Percentiles rank a stretch among this genome's conserved stretches.
phyloP scores from a whole-genome alignment of 2,797 vertebrate species.

The Echeneis naucrates region DNA sequence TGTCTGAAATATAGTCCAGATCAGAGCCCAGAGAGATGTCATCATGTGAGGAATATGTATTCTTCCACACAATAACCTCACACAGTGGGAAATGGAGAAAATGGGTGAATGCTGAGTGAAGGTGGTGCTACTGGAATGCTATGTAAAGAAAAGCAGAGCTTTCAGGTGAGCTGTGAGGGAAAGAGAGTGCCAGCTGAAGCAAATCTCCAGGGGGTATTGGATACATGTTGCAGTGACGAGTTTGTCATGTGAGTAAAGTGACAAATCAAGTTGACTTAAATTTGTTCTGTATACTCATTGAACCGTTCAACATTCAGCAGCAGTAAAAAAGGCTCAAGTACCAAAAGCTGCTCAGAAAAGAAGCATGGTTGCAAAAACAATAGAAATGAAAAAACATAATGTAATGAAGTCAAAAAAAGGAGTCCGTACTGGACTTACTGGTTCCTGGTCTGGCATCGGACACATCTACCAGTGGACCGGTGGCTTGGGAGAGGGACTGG shows the following conservation, averaged over 20 bases:
- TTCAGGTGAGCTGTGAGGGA: not conserved
- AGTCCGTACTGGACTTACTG: constrained; percentile 90
- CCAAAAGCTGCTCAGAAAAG: not conserved
- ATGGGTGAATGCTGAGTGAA: not conserved
- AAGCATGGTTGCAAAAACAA: not conserved
- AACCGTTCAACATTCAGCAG: not conserved
- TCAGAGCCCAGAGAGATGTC: not conserved
- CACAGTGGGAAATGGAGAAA: not conserved
- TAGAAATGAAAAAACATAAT: constrained; percentile 1
- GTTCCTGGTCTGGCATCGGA: constrained; percentile 98
- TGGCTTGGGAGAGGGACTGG: constrained; percentile 96
- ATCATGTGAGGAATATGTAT: too few relatives aligned
- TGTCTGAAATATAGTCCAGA: not conserved
- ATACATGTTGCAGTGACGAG: not conserved
- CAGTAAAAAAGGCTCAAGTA: not conserved
- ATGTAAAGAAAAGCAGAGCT: not conserved
- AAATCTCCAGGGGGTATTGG: not conserved
- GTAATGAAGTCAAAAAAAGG: constrained; percentile 54
- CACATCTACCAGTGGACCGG: constrained; percentile 95
- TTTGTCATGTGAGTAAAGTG: not conserved
- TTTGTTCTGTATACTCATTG: not conserved
- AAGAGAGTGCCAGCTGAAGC: not conserved
- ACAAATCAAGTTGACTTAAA: not conserved
- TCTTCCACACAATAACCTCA: not conserved
- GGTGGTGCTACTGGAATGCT: not conserved